Evolutionary conservation across 1,140 invertebrate genomes (phyloP).

Genomic region (Sycophila sp.): DNA sequence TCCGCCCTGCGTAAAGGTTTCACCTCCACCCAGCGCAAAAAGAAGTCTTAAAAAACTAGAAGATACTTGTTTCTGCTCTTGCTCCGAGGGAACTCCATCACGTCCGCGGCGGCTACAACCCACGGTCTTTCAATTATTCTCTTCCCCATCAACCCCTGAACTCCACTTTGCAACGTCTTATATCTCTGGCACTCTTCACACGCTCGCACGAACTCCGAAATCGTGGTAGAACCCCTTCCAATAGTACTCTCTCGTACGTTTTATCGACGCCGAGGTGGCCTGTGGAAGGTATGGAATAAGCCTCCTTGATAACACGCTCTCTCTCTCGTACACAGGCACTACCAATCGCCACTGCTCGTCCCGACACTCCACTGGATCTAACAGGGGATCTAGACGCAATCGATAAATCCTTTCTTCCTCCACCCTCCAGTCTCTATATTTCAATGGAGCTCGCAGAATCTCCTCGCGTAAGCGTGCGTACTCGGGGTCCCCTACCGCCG

Average conservation of each 20-base stretch:
- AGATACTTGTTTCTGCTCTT: too few species aligned
- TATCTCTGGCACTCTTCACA: too few species aligned
- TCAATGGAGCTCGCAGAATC: too few species aligned
- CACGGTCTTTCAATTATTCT: not conserved
- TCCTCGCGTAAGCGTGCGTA: not conserved
- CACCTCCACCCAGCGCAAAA: too few species aligned
- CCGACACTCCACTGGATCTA: not conserved
- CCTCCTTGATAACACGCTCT: not conserved
- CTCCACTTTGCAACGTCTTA: too few species aligned
- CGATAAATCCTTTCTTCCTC: not conserved
- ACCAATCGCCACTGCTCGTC: not conserved
- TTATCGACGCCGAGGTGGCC: too few species aligned
- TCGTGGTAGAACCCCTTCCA: not conserved
- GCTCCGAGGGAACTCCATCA: too few species aligned
- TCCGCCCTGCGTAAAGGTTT: not conserved
- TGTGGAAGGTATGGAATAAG: too few species aligned
- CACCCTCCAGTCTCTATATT: not conserved
- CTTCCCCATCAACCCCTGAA: too few species aligned
- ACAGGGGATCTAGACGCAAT: not conserved
- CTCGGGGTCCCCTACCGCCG: not conserved
- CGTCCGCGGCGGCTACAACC: not conserved
- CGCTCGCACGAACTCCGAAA: not conserved
- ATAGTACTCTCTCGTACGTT: not conserved
- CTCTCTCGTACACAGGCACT: not conserved
- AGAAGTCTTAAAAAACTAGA: too few species aligned